phyloP scores from a whole-genome alignment of 2,113 vertebrate species.

The western clawed frog (Xenopus tropicalis) region UCB_Xtro_10.0 CM004445.2:107377501-107378000 shows the following conservation, averaged over 20 bases:
- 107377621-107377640: conserved; percentile 73
- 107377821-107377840: too few species aligned
- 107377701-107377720: background rate
- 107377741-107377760: background rate
- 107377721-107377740: background rate
- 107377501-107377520: conserved; percentile 75
- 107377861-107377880: too few species aligned
- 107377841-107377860: too few species aligned
- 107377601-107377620: conserved; percentile 83
- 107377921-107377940: too few species aligned
- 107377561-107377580: conserved; percentile 75
- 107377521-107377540: conserved; percentile 76
- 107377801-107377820: too few species aligned
- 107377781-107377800: too few species aligned
- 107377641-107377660: conserved; percentile 79
- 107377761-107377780: background rate
- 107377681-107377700: background rate
- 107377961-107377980: too few species aligned
- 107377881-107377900: too few species aligned
- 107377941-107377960: too few species aligned
- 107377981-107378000: too few species aligned
- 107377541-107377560: conserved; percentile 76
- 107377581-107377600: conserved; percentile 73
- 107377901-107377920: too few species aligned
- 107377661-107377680: conserved; percentile 59